Percentiles rank a stretch among this genome's conserved stretches.
Evolutionary conservation across 1,140 invertebrate species (phyloP).

Genomic region (Diorhabda carinulata): DNA sequence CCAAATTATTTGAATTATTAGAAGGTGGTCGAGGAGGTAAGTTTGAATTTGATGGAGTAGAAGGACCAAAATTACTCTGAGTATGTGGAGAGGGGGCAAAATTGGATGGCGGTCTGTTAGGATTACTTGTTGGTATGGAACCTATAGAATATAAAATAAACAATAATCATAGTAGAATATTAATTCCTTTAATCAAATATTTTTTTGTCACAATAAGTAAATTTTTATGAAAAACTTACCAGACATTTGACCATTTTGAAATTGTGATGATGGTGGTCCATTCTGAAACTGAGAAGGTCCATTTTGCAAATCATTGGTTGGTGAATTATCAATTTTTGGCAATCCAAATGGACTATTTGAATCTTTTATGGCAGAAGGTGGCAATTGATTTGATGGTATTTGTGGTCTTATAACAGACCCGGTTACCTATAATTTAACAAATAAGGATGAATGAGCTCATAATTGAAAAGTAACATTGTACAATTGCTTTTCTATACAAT

Average conservation of each 20-base stretch:
- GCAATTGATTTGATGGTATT: conserved; percentile 17
- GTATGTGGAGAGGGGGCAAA: neutral
- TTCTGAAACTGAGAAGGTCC: conserved; percentile 27
- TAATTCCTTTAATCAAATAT: too few species aligned
- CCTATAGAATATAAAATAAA: too few species aligned
- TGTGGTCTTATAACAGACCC: conserved; percentile 5
- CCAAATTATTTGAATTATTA: conserved; percentile 6
- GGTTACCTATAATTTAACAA: neutral
- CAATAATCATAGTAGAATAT: too few species aligned
- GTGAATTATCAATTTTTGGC: conserved; percentile 36
- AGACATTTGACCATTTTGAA: conserved; percentile 18
- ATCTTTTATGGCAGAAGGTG: conserved; percentile 12
- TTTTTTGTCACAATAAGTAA: too few species aligned
- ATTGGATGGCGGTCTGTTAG: conserved; percentile 14
- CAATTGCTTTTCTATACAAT: too few species aligned
- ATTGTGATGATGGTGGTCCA: conserved; percentile 13
- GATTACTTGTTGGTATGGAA: conserved; percentile 7
- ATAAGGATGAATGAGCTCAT: too few species aligned
- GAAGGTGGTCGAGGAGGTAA: conserved; percentile 5
- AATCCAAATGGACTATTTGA: conserved; percentile 22
- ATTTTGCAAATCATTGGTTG: conserved; percentile 17
- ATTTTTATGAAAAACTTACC: neutral
- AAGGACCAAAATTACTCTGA: conserved; percentile 9
- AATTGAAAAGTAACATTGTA: too few species aligned
- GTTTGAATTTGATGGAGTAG: conserved; percentile 5